These are phyloP conservation scores for Pristionchus arcanus DNA, from an alignment of 2,888 invertebrate genomes.

Conservation along the genomic window DNA sequence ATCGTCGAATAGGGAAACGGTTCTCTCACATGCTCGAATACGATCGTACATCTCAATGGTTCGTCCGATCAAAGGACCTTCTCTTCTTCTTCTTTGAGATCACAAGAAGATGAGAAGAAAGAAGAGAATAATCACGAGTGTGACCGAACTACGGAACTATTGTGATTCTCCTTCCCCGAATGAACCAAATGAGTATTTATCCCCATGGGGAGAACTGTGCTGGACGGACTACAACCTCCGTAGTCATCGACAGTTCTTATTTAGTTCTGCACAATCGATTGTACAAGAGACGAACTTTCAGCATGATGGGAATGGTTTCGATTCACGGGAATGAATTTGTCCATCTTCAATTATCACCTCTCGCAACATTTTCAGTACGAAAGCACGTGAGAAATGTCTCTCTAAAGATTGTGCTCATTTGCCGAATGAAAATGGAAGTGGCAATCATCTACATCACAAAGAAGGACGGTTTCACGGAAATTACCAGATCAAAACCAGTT, in stretches of 20 bases:
- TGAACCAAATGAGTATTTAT: not conserved
- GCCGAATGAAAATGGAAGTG: not conserved
- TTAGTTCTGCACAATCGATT: not conserved
- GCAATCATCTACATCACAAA: not conserved
- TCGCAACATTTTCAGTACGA: not conserved
- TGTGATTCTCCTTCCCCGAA: not conserved
- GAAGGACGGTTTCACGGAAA: not conserved
- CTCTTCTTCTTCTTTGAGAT: conserved; percentile 15
- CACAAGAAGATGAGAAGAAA: conserved; percentile 20
- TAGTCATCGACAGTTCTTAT: not conserved
- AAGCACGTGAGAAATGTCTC: not conserved
- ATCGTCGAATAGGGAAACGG: not conserved
- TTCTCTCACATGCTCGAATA: not conserved
- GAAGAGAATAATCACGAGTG: conserved; percentile 13
- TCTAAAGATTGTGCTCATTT: conserved; percentile 35
- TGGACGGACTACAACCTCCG: not conserved
- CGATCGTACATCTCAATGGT: not conserved
- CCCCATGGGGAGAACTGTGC: not conserved
- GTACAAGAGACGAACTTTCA: not conserved
- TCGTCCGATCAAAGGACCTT: not conserved
- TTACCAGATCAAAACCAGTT: not conserved
- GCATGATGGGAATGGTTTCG: not conserved
- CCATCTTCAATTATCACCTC: not conserved
- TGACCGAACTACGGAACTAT: conserved; percentile 7
- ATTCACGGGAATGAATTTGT: not conserved